Percentiles rank a stretch among this genome's conserved stretches.
phyloP scores from a whole-genome alignment of 2,888 invertebrate species.

The Anoplius nigerrimus region DNA sequence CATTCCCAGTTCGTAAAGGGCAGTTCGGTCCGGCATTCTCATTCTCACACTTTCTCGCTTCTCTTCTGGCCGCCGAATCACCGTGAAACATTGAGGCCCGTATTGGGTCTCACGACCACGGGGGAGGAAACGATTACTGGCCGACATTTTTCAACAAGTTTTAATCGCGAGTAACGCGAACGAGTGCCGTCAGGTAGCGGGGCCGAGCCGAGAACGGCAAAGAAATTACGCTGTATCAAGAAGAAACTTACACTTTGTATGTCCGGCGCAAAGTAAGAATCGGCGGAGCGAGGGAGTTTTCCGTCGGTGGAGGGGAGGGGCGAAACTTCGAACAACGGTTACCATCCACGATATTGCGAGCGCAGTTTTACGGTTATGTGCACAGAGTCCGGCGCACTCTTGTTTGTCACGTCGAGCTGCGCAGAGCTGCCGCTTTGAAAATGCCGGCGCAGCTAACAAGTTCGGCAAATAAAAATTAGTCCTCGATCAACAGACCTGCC shows the following conservation, averaged over 20 bases:
- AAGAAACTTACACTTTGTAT: background rate
- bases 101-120: background rate
- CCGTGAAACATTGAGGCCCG: background rate
- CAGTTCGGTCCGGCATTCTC: no score
- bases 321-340: constrained; percentile 9
- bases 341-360: constrained; percentile 17
- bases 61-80: no score
- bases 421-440: no score
- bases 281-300: constrained; percentile 10
- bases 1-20: no score
- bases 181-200: no score
- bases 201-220: background rate
- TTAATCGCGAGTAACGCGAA: constrained; percentile 5
- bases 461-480: no score
- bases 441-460: no score
- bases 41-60: no score
- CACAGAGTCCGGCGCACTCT: no score
- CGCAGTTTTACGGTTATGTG: constrained; percentile 1
- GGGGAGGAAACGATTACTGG: constrained; percentile 1
- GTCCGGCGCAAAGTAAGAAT: background rate
- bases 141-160: constrained; percentile 4
- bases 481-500: no score
- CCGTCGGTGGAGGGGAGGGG: no score
- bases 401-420: no score
- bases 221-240: constrained; percentile 5